A percentile compares a stretch with the other conserved stretches of the same genome.
These are phyloP conservation scores for Hemiprocne comata DNA, from an alignment of 2,113 vertebrate genomes.

Conservation along the genomic window DNA sequence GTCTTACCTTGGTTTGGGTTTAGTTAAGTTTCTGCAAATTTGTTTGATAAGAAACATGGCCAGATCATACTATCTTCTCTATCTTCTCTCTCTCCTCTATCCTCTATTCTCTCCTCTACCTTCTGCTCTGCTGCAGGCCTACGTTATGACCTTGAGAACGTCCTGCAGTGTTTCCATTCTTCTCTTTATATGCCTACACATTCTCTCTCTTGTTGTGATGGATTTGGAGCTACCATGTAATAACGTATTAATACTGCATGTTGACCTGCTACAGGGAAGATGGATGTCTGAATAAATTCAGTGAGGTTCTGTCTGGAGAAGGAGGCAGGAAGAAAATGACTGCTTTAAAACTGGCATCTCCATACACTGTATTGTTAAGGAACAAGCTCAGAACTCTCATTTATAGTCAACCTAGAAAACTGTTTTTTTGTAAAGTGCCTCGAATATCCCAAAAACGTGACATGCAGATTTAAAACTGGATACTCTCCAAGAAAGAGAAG, in stretches of 20 bases:
- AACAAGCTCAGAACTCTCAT: neutral
- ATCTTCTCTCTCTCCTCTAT: too few species aligned
- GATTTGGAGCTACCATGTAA: slow-evolving; percentile 29
- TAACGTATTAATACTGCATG: slow-evolving; percentile 25
- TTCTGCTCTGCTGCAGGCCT: neutral
- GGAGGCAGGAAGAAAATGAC: neutral
- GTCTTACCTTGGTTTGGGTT: neutral
- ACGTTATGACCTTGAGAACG: neutral
- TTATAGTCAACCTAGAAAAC: neutral
- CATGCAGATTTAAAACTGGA: neutral
- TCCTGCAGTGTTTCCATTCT: neutral
- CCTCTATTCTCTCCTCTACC: too few species aligned
- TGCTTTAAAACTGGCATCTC: neutral
- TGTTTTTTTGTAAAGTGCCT: neutral
- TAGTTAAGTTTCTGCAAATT: neutral
- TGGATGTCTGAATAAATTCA: slow-evolving; percentile 19
- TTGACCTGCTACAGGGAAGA: neutral
- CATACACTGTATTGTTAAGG: neutral
- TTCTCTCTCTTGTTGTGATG: neutral
- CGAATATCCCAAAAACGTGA: neutral
- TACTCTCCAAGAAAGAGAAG: neutral
- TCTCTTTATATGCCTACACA: neutral
- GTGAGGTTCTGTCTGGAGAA: neutral
- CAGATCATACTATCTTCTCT: neutral
- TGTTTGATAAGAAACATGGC: neutral